Percentiles rank a stretch among this genome's conserved stretches.
Evolutionary conservation across 2,797 vertebrate species (phyloP).

Genomic region (Gallirallus australis): DNA sequence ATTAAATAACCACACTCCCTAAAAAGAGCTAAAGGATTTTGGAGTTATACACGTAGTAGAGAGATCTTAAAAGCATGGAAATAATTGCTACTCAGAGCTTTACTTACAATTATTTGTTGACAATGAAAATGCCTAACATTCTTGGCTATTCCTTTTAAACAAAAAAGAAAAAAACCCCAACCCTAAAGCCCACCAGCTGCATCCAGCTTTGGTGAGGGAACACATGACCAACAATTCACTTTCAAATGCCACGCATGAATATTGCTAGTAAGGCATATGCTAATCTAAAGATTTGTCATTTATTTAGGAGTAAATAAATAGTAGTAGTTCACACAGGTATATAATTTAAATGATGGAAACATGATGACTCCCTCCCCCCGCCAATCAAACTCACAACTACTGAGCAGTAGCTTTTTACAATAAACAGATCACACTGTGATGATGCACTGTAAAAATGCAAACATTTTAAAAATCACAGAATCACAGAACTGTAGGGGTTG

Average conservation of each 20-base stretch:
- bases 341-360: neutral
- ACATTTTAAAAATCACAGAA: neutral
- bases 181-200: neutral
- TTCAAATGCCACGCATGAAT: neutral
- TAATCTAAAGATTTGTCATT: neutral
- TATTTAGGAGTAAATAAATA: neutral
- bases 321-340: neutral
- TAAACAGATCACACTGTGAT: neutral
- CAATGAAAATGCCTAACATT: neutral
- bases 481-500: no score
- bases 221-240: rapidly evolving
- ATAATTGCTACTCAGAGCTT: neutral
- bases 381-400: neutral
- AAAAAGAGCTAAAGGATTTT: neutral
- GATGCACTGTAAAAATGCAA: no score
- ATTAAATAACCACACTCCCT: neutral
- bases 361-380: no score
- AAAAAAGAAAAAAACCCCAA: neutral
- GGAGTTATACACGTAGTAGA: neutral
- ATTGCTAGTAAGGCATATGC: neutral
- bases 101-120: neutral
- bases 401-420: neutral
- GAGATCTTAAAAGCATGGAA: neutral
- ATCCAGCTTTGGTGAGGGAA: neutral
- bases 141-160: neutral